These are phyloP conservation scores for Cladorhizidae sp. DNA, from an alignment of 37 sponge, comb jelly and placozoan genomes.

Conservation along the genomic window DNA sequence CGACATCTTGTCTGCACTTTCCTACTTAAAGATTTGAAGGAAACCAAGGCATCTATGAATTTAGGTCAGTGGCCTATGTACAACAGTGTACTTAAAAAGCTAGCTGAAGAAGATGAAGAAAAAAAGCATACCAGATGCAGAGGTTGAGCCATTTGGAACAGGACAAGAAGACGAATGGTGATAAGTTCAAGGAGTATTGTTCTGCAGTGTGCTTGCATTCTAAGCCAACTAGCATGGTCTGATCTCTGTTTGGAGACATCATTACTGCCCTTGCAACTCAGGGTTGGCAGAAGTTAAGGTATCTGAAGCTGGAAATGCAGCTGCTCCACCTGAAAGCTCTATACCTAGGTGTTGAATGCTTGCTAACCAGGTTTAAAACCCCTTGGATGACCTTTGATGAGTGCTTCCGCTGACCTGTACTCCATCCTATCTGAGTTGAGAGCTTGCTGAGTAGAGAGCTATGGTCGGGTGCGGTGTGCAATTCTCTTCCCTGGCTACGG, in stretches of 20 bases:
- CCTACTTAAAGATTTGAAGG: not conserved
- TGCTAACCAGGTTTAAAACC: not conserved
- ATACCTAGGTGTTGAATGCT: not conserved
- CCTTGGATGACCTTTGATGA: not conserved
- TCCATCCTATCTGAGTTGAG: not conserved
- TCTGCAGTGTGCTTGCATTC: not conserved
- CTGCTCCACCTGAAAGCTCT: not conserved
- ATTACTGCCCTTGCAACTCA: not conserved
- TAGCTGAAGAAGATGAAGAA: not conserved
- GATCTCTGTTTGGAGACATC: not conserved
- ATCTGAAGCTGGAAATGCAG: not conserved
- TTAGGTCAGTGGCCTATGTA: not conserved
- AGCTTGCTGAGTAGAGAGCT: no score
- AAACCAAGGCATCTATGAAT: not conserved
- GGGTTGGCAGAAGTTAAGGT: not conserved
- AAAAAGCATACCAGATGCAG: not conserved
- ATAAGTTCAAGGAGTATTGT: not conserved
- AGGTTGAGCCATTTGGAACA: not conserved
- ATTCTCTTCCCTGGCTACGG: not conserved
- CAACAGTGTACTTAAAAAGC: not conserved
- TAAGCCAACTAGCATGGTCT: not conserved
- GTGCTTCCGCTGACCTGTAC: no score
- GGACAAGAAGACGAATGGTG: not conserved
- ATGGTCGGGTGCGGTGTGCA: not conserved
- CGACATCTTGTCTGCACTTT: no score